phyloP scores from a whole-genome alignment of 2,888 invertebrate species.

The Conchocele bisecta region DNA sequence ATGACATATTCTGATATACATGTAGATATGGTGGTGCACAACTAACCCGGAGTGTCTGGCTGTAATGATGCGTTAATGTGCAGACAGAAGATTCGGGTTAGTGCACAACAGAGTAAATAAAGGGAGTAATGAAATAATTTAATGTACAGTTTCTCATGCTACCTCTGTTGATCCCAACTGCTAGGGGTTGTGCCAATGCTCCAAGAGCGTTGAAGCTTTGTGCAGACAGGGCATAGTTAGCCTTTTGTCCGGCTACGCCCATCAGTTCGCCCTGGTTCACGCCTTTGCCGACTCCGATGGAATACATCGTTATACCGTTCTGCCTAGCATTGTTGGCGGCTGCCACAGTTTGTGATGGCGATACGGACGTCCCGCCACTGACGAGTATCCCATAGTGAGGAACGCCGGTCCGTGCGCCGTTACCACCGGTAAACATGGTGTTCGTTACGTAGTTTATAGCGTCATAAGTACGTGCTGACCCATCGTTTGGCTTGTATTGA shows the following conservation, averaged over 20 bases:
- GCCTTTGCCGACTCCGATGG: slow-evolving; percentile 70
- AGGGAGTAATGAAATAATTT: too few relatives aligned
- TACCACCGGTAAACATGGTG: slow-evolving; percentile 55
- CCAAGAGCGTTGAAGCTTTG: slow-evolving; percentile 60
- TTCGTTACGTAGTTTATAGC: slow-evolving; percentile 61
- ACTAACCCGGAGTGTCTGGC: too few relatives aligned
- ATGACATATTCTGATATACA: too few relatives aligned
- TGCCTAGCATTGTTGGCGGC: slow-evolving; percentile 63
- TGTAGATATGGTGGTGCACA: too few relatives aligned
- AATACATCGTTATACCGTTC: slow-evolving; percentile 67
- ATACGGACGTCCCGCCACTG: slow-evolving; percentile 61
- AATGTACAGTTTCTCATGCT: too few relatives aligned
- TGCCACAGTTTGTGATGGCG: slow-evolving; percentile 37
- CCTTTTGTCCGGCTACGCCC: slow-evolving; percentile 57
- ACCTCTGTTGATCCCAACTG: slow-evolving; percentile 57
- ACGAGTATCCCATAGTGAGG: slow-evolving; percentile 69
- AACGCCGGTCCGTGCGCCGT: slow-evolving; percentile 64
- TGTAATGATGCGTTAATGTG: too few relatives aligned
- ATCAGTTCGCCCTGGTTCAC: slow-evolving; percentile 55
- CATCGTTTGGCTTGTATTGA: slow-evolving; percentile 55
- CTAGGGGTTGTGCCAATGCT: slow-evolving; percentile 60
- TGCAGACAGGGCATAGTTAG: slow-evolving; percentile 58
- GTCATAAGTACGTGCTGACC: slow-evolving; percentile 59
- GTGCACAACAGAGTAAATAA: too few relatives aligned
- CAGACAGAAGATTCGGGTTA: too few relatives aligned